Evolutionary conservation across 2,113 vertebrate genomes (phyloP).

Genomic region (Piprites chloris): DNA sequence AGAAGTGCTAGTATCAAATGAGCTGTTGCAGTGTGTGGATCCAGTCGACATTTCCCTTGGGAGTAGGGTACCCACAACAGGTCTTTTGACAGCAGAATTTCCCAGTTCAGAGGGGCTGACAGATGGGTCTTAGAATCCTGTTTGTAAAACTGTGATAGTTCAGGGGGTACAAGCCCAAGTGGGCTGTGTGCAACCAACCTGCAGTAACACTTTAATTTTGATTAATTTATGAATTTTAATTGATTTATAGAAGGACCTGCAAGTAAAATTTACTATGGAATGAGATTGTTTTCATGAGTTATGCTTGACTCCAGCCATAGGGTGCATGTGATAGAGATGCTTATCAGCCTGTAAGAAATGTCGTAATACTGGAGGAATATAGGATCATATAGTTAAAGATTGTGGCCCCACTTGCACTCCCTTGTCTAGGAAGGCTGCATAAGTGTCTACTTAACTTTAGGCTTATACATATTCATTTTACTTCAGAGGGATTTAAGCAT

Average conservation of each 20-base stretch:
- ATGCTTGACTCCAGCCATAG: background rate
- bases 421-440: background rate
- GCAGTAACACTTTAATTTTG: background rate
- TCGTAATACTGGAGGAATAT: background rate
- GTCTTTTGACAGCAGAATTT: background rate
- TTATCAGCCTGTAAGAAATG: background rate
- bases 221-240: background rate
- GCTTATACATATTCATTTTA: background rate
- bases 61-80: background rate
- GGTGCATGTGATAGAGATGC: background rate
- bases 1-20: background rate
- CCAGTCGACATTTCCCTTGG: background rate
- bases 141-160: background rate
- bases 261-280: background rate
- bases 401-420: background rate
- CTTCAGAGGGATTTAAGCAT: background rate
- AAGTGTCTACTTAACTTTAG: background rate
- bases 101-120: background rate
- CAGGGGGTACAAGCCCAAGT: background rate
- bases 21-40: background rate
- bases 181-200: background rate
- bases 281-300: background rate
- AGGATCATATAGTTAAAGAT: background rate
- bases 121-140: background rate
- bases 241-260: background rate